phyloP scores from a whole-genome alignment of 2,113 vertebrate species.

The Suricata suricatta region DNA sequence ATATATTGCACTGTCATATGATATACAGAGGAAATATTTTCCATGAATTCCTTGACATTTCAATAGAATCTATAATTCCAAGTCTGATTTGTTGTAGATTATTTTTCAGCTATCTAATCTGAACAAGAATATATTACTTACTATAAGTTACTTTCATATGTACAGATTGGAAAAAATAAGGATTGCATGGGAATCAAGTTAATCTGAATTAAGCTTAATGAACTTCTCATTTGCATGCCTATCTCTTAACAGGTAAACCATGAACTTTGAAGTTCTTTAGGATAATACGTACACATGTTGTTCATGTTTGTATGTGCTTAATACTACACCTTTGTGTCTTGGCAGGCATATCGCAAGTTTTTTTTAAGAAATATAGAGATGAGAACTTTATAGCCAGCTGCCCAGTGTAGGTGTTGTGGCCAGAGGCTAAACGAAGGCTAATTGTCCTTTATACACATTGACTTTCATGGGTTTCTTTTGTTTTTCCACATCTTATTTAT shows the following conservation, averaged over 20 bases:
- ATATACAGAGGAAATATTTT: neutral
- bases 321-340: rapidly evolving
- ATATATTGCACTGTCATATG: neutral
- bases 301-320: neutral
- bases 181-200: neutral
- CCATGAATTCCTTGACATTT: conserved; percentile 12
- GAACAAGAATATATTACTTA: neutral
- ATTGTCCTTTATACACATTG: neutral
- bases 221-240: neutral
- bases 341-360: neutral
- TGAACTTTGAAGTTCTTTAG: neutral
- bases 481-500: neutral
- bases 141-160: neutral
- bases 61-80: neutral
- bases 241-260: neutral
- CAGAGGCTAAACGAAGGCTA: neutral
- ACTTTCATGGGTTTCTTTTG: neutral
- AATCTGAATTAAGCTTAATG: neutral
- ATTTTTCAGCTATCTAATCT: neutral
- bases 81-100: neutral
- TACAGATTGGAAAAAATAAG: neutral
- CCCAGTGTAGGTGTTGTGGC: neutral
- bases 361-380: neutral
- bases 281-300: neutral
- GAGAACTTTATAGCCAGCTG: neutral